phyloP scores from a whole-genome alignment of 2,888 invertebrate genomes.

The Dasysyrphus albostriatus region DNA sequence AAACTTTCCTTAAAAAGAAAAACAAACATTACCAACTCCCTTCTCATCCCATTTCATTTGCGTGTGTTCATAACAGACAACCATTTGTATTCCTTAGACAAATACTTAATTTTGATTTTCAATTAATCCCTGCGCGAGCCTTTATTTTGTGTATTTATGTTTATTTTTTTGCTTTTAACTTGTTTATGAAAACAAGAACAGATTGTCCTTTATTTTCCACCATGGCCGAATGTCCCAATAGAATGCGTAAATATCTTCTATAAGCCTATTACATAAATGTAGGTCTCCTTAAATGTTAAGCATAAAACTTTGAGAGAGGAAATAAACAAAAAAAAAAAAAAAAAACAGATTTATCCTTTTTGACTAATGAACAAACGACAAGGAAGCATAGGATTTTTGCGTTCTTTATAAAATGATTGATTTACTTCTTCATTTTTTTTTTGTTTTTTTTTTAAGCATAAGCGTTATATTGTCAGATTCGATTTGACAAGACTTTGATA shows the following conservation, averaged over 20 bases:
- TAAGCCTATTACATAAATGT: constrained; percentile 42
- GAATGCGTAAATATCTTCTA: constrained; percentile 16
- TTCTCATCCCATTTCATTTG: neutral
- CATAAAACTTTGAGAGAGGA: neutral
- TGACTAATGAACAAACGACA: constrained; percentile 63
- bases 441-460: neutral
- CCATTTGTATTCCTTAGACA: constrained; percentile 71
- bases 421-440: constrained; percentile 24
- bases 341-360: constrained; percentile 47
- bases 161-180: constrained; percentile 28
- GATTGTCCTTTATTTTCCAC: constrained; percentile 31
- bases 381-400: constrained; percentile 31
- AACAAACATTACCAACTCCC: constrained; percentile 11
- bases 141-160: constrained; percentile 48
- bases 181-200: constrained; percentile 34
- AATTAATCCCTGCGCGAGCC: constrained; percentile 66
- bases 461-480: constrained; percentile 47
- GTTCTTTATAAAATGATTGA: constrained; percentile 57
- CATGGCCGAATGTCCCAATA: neutral
- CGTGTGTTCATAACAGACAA: constrained; percentile 38
- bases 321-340: neutral
- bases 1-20: constrained; percentile 1
- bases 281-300: constrained; percentile 8
- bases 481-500: constrained; percentile 60
- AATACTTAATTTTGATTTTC: constrained; percentile 74